Evolutionary conservation across 2,888 invertebrate genomes (phyloP), one percentile per base, ranked within the genome.

Genomic region (Hyles lineata): DNA sequence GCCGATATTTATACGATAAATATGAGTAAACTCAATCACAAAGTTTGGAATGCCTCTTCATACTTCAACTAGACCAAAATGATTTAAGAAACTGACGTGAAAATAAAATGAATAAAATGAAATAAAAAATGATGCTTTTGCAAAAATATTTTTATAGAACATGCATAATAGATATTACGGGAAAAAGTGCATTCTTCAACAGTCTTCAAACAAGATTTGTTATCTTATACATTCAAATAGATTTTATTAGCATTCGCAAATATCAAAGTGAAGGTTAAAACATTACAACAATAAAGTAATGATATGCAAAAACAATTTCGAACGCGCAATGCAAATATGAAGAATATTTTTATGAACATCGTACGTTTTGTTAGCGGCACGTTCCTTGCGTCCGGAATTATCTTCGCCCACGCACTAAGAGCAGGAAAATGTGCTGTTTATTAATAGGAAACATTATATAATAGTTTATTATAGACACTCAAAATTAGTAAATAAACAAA

Each of bases 301-400:
- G 23, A 15, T 50, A 50, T 67, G n/a, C 50, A 23, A 50, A 67
- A 67, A 67, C 67, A 50, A 67, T 67, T 3, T 43, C 17, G 21
- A 67, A 23, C 43, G 23, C 21, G 43, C 23, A 50, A 67, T 50
- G 43, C 50, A 67, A 23, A 11, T 9, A n/a, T 19, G 23, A 8
- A 23, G 5, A 50, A 50, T 67, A 67, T 67, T 67, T 67, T 67
- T 50, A 67, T 67, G 67, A 67, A 67, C 67, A 50, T 67, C 67
- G 21, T 67, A 50, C 25, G 17, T 17, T 43, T 35, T 63, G 67
- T 67, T 21, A 15, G 4, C 23, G 23, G 23, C 43, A 67, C 9
- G 67, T 67, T 67, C 67, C 23, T 67, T 50, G 50, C 50, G 23
- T 67, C 21, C 23, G 67, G 50, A 23, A 67, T 50, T 43, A 67